Conservation (phyloP, 2,888 invertebrate genomes). For the Macaria liturata region DNA sequence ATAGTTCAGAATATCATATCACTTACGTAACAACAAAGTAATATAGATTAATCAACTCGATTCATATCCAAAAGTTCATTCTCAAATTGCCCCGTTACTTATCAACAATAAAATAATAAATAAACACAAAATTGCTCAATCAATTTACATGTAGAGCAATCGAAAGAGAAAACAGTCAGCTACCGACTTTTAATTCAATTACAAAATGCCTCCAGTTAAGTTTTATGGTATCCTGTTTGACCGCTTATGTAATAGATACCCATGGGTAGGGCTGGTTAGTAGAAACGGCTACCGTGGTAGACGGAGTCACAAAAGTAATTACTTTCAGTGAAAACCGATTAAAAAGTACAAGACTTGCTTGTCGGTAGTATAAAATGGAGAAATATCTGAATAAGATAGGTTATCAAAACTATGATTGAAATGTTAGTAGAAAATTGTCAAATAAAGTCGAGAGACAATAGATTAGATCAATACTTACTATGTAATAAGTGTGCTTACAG, state of each 20-base stretch:
- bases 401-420: too few species aligned
- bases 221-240: constrained; percentile 28
- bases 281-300: background rate
- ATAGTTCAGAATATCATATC: too few species aligned
- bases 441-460: too few species aligned
- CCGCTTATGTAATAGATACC: constrained; percentile 25
- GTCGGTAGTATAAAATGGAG: too few species aligned
- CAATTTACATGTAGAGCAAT: constrained; percentile 30
- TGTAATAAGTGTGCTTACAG: too few species aligned
- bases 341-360: too few species aligned
- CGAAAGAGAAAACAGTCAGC: constrained; percentile 34
- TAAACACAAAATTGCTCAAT: constrained; percentile 34
- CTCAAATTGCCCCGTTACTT: constrained; percentile 2
- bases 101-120: constrained; percentile 16
- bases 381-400: too few species aligned
- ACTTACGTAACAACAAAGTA: too few species aligned
- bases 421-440: too few species aligned
- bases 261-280: constrained; percentile 15
- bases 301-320: too few species aligned
- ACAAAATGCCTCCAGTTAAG: constrained; percentile 31
- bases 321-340: too few species aligned
- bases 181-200: constrained; percentile 31
- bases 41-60: background rate
- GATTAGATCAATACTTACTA: too few species aligned
- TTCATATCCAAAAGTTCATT: constrained; percentile 1